These are phyloP conservation scores for Craseonycteris thonglongyai DNA, from an alignment of 2,113 vertebrate species.

Conservation along the genomic window DNA sequence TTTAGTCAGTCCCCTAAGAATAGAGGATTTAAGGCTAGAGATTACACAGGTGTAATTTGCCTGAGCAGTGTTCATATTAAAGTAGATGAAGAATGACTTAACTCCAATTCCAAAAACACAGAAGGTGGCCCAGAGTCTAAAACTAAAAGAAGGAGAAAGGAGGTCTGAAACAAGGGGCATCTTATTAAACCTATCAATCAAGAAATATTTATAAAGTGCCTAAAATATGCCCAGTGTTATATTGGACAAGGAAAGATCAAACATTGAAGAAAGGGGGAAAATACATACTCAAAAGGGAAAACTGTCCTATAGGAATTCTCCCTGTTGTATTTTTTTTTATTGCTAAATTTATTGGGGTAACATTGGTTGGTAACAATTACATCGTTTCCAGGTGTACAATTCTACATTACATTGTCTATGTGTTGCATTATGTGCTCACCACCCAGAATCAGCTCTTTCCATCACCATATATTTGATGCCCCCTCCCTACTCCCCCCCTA, in stretches of 20 bases:
- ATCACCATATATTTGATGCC: no score
- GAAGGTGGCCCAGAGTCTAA: neutral
- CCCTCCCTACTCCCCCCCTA: no score
- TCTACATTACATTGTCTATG: no score
- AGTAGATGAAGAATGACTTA: neutral
- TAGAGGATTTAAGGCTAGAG: neutral
- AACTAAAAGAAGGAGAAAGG: neutral
- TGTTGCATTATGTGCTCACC: no score
- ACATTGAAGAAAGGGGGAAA: neutral
- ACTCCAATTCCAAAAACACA: conserved; percentile 12
- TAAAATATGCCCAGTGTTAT: neutral
- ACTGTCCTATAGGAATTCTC: no score
- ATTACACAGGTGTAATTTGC: neutral
- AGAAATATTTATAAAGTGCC: conserved; percentile 19
- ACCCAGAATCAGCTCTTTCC: no score
- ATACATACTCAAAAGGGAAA: neutral
- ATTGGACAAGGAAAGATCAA: neutral
- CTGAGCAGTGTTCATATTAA: neutral
- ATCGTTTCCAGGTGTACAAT: no score
- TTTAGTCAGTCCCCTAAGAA: neutral
- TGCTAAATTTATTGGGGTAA: no score
- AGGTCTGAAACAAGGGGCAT: neutral
- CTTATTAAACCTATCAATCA: conserved; percentile 48
- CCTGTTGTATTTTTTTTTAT: no score
- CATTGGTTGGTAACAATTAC: no score